phyloP scores from a whole-genome alignment of 2,113 vertebrate species.

The Brevimyrus niger region DNA sequence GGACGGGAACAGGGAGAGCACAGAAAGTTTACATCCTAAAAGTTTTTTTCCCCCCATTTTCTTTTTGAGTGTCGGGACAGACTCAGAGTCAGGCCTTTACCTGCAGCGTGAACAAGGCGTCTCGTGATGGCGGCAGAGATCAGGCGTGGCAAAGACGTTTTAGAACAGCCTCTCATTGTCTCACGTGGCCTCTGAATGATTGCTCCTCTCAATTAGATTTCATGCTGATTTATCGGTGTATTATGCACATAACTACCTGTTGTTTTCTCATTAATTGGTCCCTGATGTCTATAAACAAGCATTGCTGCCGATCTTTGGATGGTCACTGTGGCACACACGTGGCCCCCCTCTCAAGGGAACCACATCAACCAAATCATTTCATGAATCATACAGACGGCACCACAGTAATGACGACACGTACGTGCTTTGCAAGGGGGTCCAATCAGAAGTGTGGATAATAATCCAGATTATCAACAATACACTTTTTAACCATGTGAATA shows the following conservation, averaged over 20 bases:
- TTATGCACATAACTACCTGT: background rate
- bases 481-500: slow-evolving; percentile 56
- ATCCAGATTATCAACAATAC: slow-evolving; percentile 48
- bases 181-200: background rate
- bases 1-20: background rate
- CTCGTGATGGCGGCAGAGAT: background rate
- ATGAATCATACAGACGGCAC: slow-evolving; percentile 56
- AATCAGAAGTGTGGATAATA: slow-evolving; percentile 58
- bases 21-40: background rate
- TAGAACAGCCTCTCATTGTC: background rate
- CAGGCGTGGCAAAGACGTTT: background rate
- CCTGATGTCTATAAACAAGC: background rate
- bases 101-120: background rate
- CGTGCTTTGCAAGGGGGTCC: slow-evolving; percentile 61
- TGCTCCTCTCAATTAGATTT: slow-evolving; percentile 5
- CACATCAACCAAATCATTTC: slow-evolving; percentile 42
- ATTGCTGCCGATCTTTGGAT: background rate
- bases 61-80: background rate
- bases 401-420: slow-evolving; percentile 50
- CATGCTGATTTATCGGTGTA: background rate
- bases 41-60: background rate
- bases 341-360: background rate
- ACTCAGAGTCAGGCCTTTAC: background rate
- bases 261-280: background rate
- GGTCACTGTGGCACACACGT: background rate